These are phyloP conservation scores for Osmoderma eremita DNA, from an alignment of 2,888 invertebrate species.

Conservation along the genomic window DNA sequence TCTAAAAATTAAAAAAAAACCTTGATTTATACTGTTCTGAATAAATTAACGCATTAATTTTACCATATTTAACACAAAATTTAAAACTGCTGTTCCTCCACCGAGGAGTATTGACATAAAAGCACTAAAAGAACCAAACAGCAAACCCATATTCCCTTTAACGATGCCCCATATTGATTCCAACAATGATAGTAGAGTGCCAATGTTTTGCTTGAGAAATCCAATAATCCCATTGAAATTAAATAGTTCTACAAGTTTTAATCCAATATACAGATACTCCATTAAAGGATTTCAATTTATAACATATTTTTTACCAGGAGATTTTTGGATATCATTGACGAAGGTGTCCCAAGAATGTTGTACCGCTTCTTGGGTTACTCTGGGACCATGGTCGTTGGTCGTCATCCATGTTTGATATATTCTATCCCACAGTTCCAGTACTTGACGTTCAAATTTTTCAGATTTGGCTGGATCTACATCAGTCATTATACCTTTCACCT, in stretches of 20 bases:
- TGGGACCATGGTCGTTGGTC: conserved; percentile 72
- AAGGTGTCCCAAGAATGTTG: conserved; percentile 78
- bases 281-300: background rate
- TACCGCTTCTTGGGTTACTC: conserved; percentile 78
- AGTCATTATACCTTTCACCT: conserved; percentile 82
- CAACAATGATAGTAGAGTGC: conserved; percentile 85
- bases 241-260: conserved; percentile 69
- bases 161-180: conserved; percentile 90
- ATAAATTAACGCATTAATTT: conserved; percentile 55
- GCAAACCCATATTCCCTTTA: conserved; percentile 90
- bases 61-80: conserved; percentile 86
- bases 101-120: conserved; percentile 87
- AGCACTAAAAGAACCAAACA: conserved; percentile 86
- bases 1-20: too few species aligned
- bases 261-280: conserved; percentile 16
- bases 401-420: conserved; percentile 91
- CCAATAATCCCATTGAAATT: conserved; percentile 78
- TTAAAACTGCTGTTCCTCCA: conserved; percentile 89
- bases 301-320: conserved; percentile 70
- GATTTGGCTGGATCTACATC: conserved; percentile 84
- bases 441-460: conserved; percentile 85
- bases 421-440: conserved; percentile 92
- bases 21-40: too few species aligned
- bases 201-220: conserved; percentile 91
- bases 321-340: conserved; percentile 77